Percentiles rank a stretch among this genome's conserved stretches.
Evolutionary conservation across 64 coral and sea anemone genomes (phyloP).

Genomic region (Stichodactyla helianthus): DNA sequence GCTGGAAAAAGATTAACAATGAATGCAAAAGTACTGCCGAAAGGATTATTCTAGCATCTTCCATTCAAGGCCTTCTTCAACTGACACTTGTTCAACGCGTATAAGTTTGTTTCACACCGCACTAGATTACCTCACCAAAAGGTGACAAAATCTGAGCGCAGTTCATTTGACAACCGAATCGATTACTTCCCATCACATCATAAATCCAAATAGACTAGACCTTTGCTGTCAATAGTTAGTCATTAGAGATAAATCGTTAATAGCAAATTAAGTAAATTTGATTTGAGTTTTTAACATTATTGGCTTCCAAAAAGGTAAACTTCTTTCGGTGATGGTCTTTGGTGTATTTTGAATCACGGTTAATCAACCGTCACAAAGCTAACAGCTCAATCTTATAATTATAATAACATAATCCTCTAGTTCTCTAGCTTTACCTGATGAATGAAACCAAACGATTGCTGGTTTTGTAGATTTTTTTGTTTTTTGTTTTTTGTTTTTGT

Average conservation of each 20-base stretch:
- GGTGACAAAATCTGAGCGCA: background rate
- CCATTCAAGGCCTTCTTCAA: background rate
- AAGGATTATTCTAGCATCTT: background rate
- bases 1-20: too few relatives aligned
- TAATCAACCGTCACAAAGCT: constrained; percentile 11
- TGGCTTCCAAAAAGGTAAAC: background rate
- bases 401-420: constrained; percentile 11
- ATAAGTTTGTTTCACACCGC: background rate
- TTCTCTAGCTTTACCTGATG: background rate
- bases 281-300: background rate
- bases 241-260: background rate
- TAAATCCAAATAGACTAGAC: constrained; percentile 2
- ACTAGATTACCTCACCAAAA: constrained; percentile 4
- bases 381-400: background rate
- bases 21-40: background rate
- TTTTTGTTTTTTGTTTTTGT: background rate
- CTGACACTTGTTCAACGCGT: background rate
- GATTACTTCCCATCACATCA: background rate
- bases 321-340: background rate
- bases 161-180: constrained; percentile 21
- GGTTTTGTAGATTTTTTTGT: too few relatives aligned
- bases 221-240: constrained; percentile 1
- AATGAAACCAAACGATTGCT: background rate
- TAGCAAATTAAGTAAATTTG: constrained; percentile 5
- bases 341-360: background rate